Percentiles rank a stretch among this genome's conserved stretches.
phyloP scores from a whole-genome alignment of 2,797 vertebrate species.

The Trematomus bernacchii region DNA sequence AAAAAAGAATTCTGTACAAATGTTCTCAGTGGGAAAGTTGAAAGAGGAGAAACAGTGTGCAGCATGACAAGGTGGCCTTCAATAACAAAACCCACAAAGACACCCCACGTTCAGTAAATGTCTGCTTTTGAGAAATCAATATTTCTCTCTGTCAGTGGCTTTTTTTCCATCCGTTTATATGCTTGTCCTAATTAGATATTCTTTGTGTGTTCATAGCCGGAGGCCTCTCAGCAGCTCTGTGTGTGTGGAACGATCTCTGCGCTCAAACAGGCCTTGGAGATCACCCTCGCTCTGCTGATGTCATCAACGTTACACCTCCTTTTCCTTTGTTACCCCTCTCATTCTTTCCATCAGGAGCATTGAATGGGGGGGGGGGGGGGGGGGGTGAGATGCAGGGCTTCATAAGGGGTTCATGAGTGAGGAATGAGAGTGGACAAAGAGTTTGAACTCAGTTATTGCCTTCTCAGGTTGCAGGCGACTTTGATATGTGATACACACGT shows the following conservation, averaged over 20 bases:
- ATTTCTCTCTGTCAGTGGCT: constrained; percentile 16
- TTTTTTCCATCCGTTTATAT: constrained; percentile 16
- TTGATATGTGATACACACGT: constrained; percentile 80
- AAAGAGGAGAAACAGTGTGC: not conserved
- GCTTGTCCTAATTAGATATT: constrained; percentile 51
- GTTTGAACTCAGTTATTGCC: constrained; percentile 66
- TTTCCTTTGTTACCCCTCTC: constrained; percentile 60
- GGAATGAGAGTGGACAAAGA: constrained; percentile 63
- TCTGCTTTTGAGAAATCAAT: constrained; percentile 31
- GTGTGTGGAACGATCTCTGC: constrained; percentile 43
- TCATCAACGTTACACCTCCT: constrained; percentile 56
- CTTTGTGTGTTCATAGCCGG: constrained; percentile 46
- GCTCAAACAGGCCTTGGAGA: constrained; percentile 49
- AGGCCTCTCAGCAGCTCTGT: constrained; percentile 38
- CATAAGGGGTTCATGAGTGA: constrained; percentile 56
- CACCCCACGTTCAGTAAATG: not conserved
- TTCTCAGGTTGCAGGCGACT: constrained; percentile 76
- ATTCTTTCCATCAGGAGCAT: constrained; percentile 54
- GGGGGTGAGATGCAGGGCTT: not conserved
- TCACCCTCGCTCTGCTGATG: constrained; percentile 55
- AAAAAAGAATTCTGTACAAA: not conserved
- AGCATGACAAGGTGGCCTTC: not conserved
- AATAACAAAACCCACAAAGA: constrained; percentile 11
- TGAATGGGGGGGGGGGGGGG: constrained; percentile 13
- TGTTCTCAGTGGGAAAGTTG: constrained; percentile 5